A percentile compares a stretch with the other conserved stretches of the same genome.
Conservation (phyloP, 2,113 vertebrate species). For the Garra rufa region DNA sequence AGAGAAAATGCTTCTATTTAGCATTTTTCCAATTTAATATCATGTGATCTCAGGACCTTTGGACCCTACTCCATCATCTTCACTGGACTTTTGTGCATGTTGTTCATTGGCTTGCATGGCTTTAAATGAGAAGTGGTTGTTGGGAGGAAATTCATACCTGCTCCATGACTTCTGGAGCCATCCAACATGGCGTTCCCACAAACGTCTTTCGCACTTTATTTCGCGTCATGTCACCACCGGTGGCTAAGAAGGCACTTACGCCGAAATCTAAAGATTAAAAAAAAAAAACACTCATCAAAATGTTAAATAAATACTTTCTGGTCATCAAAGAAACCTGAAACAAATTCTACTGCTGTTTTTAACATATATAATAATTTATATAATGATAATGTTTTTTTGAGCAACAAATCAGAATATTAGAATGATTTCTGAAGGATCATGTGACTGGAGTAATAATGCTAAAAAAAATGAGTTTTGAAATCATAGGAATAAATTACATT, state of each 20-base stretch:
- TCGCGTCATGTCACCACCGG: slow-evolving; percentile 95
- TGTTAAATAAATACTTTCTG: too few species aligned
- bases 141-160: slow-evolving; percentile 78
- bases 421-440: too few species aligned
- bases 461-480: too few species aligned
- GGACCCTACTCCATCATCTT: background rate
- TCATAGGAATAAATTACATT: too few species aligned
- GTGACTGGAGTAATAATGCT: too few species aligned
- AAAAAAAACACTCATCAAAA: too few species aligned
- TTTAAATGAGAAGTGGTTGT: background rate
- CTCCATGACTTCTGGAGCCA: slow-evolving; percentile 99
- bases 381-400: too few species aligned
- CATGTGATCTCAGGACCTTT: background rate
- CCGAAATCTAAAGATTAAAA: slow-evolving; percentile 84
- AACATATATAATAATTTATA: too few species aligned
- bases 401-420: too few species aligned
- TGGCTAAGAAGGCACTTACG: slow-evolving; percentile 96
- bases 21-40: background rate
- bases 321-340: too few species aligned
- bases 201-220: slow-evolving; percentile 99
- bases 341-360: too few species aligned
- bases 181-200: slow-evolving; percentile 98
- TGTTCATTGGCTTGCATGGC: background rate
- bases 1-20: background rate
- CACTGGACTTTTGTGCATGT: background rate